These are phyloP conservation scores for Benthosema pterotum DNA, from an alignment of 2,797 vertebrate genomes.

Conservation along the genomic window DNA sequence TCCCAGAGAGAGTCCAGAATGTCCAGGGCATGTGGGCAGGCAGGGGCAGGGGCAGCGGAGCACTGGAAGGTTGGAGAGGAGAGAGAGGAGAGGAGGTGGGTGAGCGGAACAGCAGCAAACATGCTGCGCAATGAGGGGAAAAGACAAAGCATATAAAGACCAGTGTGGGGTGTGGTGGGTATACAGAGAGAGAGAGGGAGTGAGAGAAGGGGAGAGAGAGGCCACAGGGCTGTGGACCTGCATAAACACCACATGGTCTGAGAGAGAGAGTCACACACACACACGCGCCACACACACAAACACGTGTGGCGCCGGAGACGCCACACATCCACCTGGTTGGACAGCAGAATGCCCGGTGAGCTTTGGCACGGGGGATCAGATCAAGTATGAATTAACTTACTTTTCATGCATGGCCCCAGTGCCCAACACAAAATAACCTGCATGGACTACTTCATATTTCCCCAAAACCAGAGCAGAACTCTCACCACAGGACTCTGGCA, in stretches of 20 bases:
- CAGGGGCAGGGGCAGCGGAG: slow-evolving; percentile 36
- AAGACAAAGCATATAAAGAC: slow-evolving; percentile 33
- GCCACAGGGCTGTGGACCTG: slow-evolving; percentile 29
- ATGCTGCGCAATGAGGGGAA: slow-evolving; percentile 26
- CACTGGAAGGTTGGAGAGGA: slow-evolving; percentile 49
- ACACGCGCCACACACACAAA: slow-evolving; percentile 19
- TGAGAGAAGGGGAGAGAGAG: no score
- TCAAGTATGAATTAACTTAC: no score
- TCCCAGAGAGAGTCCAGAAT: slow-evolving; percentile 8
- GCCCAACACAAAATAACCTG: no score
- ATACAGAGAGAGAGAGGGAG: slow-evolving; percentile 12
- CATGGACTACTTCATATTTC: no score
- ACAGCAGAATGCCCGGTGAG: no score
- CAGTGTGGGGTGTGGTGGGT: slow-evolving; percentile 47
- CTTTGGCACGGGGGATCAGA: no score
- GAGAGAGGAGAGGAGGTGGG: slow-evolving; percentile 39
- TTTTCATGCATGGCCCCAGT: no score
- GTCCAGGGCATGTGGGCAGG: slow-evolving; percentile 10
- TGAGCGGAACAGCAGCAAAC: slow-evolving; percentile 55
- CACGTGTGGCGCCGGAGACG: no score
- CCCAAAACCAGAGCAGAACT: no score
- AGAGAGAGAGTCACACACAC: slow-evolving; percentile 17
- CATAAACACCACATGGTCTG: background rate
- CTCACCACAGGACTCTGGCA: no score
- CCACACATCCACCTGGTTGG: no score